These are phyloP conservation scores for Perca fluviatilis DNA, from an alignment of 2,113 vertebrate species.

Conservation along the genomic window DNA sequence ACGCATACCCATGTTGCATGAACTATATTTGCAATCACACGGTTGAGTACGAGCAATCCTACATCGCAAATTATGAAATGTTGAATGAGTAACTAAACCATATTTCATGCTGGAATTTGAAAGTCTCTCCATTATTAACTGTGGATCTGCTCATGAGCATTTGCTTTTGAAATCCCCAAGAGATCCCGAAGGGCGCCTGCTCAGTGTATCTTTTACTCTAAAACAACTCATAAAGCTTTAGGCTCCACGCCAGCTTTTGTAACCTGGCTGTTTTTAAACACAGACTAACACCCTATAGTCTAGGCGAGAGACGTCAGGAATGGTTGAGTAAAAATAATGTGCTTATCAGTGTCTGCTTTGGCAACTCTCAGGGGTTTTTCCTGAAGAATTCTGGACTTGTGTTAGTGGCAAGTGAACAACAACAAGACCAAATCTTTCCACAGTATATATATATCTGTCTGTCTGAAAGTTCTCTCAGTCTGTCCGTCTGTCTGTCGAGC, in stretches of 20 bases:
- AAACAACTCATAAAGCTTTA: constrained; percentile 27
- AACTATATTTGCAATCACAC: constrained; percentile 19
- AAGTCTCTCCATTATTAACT: not conserved
- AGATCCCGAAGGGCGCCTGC: not conserved
- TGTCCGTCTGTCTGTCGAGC: not conserved
- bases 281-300: constrained; percentile 31
- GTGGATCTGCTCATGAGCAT: constrained; percentile 2
- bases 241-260: constrained; percentile 33
- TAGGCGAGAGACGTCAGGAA: not conserved
- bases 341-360: constrained; percentile 44
- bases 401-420: not conserved
- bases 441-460: not conserved
- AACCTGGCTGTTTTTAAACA: not conserved
- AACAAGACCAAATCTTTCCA: not conserved
- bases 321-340: constrained; percentile 29
- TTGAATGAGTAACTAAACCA: constrained; percentile 16
- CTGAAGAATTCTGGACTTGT: constrained; percentile 26
- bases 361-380: constrained; percentile 43
- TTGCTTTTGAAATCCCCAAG: constrained; percentile 11
- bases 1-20: constrained; percentile 3
- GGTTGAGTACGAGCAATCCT: not conserved
- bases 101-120: not conserved
- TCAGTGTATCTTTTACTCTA: constrained; percentile 24
- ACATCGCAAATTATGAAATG: not conserved
- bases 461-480: not conserved